A percentile compares a stretch with the other conserved stretches of the same genome.
phyloP scores from a whole-genome alignment of 2,888 invertebrate species.

The Conistra vaccinii region DNA sequence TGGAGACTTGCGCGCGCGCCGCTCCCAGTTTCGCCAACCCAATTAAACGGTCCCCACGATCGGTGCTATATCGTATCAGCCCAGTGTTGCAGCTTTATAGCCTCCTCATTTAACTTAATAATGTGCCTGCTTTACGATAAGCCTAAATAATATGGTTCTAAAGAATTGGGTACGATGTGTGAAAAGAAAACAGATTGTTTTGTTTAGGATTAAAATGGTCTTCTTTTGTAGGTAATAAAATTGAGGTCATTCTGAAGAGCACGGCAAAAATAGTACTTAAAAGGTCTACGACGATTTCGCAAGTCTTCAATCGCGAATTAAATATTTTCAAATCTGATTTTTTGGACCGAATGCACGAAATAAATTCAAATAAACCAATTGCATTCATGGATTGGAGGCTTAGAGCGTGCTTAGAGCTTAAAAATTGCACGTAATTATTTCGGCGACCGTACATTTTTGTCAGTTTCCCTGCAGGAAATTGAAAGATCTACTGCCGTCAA shows the following conservation, averaged over 20 bases:
- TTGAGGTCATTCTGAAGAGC: neutral
- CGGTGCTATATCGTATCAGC: slow-evolving; percentile 82
- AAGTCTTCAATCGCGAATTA: accelerated
- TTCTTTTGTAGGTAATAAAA: neutral
- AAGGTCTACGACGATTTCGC: no score
- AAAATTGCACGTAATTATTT: no score
- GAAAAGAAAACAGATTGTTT: slow-evolving; percentile 17
- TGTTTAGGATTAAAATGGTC: neutral
- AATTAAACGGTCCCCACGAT: slow-evolving; percentile 78
- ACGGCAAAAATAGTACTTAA: neutral
- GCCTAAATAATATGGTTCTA: slow-evolving; percentile 36
- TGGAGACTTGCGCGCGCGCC: slow-evolving; percentile 64
- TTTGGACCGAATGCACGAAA: no score
- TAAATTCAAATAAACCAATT: no score
- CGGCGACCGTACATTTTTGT: no score
- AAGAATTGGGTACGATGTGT: slow-evolving; percentile 35
- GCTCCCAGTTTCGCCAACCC: slow-evolving; percentile 78
- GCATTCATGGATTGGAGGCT: no score
- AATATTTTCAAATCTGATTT: neutral
- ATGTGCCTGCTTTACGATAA: slow-evolving; percentile 44
- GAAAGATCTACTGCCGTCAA: neutral
- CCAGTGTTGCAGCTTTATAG: slow-evolving; percentile 63
- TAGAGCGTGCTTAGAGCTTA: no score
- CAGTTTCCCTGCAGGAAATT: no score
- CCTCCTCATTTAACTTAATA: slow-evolving; percentile 64